Evolutionary conservation across 2,113 vertebrate species (phyloP).

Genomic region (Boleophthalmus pectinirostris): DNA sequence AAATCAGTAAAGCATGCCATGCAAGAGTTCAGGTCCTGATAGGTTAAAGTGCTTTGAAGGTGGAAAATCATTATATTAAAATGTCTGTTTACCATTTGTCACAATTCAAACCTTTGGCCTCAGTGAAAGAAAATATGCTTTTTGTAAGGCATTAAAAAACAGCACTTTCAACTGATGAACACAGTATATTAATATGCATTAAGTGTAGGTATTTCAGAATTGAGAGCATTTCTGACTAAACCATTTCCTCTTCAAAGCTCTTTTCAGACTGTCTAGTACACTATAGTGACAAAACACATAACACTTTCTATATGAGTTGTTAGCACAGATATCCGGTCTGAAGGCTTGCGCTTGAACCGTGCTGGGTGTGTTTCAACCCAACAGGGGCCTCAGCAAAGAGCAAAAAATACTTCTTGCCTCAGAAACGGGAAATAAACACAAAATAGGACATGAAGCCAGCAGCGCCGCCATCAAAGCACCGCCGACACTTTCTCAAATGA

Average conservation of each 20-base stretch:
- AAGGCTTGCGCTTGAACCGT: constrained; percentile 4
- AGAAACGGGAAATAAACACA: constrained; percentile 3
- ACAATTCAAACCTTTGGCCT: too few relatives aligned
- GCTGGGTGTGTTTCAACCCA: constrained; percentile 22
- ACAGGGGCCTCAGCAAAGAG: constrained; percentile 19
- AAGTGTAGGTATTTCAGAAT: too few relatives aligned
- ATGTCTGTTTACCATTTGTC: too few relatives aligned
- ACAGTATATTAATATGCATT: too few relatives aligned
- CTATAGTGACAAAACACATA: not conserved
- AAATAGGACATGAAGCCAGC: constrained; percentile 22
- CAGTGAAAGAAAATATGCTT: too few relatives aligned
- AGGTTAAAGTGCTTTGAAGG: too few relatives aligned
- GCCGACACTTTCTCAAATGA: constrained; percentile 6
- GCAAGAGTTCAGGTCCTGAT: too few relatives aligned
- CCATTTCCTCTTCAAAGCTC: not conserved
- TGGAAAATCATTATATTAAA: too few relatives aligned
- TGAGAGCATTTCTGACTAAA: too few relatives aligned
- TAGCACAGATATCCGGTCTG: not conserved
- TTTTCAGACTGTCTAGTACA: not conserved
- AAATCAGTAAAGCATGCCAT: too few relatives aligned
- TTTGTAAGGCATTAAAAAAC: too few relatives aligned
- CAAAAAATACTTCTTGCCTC: constrained; percentile 6
- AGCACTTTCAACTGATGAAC: too few relatives aligned
- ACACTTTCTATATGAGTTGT: not conserved
- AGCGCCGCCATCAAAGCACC: constrained; percentile 17